Conservation (phyloP, 2,113 vertebrate species). For the Nymphicus hollandicus region DNA sequence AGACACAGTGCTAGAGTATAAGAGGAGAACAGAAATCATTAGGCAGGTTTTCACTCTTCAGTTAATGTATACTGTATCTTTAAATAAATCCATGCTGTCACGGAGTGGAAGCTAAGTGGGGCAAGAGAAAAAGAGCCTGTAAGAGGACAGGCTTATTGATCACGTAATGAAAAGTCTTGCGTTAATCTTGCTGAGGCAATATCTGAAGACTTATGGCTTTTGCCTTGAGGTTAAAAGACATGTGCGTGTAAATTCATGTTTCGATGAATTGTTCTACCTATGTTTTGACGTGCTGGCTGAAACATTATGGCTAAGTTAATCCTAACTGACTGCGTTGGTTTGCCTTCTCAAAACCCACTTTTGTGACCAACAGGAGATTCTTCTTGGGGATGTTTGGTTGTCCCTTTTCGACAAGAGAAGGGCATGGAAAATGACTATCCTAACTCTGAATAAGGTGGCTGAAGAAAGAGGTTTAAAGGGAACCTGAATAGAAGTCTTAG, state of each 20-base stretch:
- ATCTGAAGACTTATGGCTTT: neutral
- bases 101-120: neutral
- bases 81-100: neutral
- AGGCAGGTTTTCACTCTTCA: neutral
- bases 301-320: neutral
- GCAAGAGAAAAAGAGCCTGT: neutral
- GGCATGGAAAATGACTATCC: neutral
- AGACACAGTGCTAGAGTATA: neutral
- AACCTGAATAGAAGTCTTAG: neutral
- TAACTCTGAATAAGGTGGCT: neutral
- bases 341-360: neutral
- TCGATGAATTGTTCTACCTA: neutral
- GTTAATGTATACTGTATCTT: neutral
- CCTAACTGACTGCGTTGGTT: neutral
- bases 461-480: neutral
- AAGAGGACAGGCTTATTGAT: conserved; percentile 16
- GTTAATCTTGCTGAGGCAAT: neutral
- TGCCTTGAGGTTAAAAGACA: neutral
- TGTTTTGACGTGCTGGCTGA: neutral
- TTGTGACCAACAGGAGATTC: neutral
- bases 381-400: neutral
- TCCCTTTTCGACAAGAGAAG: neutral
- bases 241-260: neutral
- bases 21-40: neutral
- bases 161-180: neutral